A percentile compares a stretch with the other conserved stretches of the same genome.
Evolutionary conservation across 2,888 invertebrate genomes (phyloP).

Genomic region (Oxycera nigricornis): DNA sequence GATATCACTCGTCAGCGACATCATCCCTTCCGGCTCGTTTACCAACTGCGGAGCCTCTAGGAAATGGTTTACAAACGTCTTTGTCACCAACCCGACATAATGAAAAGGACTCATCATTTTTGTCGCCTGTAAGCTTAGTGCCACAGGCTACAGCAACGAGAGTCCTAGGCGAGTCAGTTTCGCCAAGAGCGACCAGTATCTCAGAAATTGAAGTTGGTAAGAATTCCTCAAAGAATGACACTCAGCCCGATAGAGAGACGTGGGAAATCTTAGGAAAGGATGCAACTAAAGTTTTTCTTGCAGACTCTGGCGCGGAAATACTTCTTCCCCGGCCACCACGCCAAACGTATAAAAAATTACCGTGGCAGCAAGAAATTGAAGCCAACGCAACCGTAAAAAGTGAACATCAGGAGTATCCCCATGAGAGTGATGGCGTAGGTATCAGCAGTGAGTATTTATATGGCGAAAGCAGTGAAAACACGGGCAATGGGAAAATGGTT

Average conservation of each 20-base stretch:
- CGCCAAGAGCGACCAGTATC: neutral
- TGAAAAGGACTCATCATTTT: neutral
- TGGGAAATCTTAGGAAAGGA: conserved; percentile 61
- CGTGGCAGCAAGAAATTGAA: conserved; percentile 31
- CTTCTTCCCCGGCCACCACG: conserved; percentile 44
- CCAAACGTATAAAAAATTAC: conserved; percentile 41
- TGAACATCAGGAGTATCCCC: conserved; percentile 26
- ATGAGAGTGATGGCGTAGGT: neutral
- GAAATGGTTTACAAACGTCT: neutral
- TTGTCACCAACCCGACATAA: conserved; percentile 14
- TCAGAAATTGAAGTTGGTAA: conserved; percentile 15
- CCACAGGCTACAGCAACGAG: neutral
- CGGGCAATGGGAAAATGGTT: neutral
- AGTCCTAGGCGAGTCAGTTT: neutral
- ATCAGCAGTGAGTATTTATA: neutral
- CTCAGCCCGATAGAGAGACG: conserved; percentile 55
- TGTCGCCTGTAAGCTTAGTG: conserved; percentile 16
- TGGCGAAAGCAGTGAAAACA: neutral
- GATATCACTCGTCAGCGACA: conserved; percentile 34
- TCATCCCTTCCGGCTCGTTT: conserved; percentile 50
- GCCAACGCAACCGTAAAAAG: conserved; percentile 26
- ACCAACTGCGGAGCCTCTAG: neutral
- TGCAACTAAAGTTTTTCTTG: conserved; percentile 49
- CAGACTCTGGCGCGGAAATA: neutral
- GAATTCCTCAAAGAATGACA: neutral